Evolutionary conservation across 1,140 invertebrate genomes (phyloP).

Genomic region (Drosophila ironensis): DNA sequence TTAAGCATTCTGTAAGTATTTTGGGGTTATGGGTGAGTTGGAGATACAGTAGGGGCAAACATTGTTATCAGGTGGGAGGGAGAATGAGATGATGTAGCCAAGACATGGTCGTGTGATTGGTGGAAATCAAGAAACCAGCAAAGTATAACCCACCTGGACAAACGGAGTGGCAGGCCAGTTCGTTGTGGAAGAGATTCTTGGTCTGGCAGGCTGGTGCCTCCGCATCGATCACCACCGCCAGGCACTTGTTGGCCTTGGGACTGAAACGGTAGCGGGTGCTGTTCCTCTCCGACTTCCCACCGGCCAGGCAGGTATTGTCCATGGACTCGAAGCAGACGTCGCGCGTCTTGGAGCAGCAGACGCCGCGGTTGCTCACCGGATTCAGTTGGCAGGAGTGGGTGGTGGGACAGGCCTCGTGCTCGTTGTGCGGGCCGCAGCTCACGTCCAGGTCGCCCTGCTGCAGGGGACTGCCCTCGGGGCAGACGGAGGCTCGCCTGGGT

Average conservation of each 20-base stretch:
- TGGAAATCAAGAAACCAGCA: too few species aligned
- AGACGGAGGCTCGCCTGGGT: conserved; percentile 89
- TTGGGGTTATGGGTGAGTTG: too few species aligned
- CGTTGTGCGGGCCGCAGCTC: conserved; percentile 87
- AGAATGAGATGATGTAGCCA: too few species aligned
- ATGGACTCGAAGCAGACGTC: conserved; percentile 91
- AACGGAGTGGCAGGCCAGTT: conserved; percentile 90
- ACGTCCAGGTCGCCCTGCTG: conserved; percentile 84
- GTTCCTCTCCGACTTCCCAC: conserved; percentile 80
- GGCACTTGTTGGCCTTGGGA: conserved; percentile 88
- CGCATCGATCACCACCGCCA: conserved; percentile 86
- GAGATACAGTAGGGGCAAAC: too few species aligned
- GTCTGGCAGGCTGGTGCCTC: conserved; percentile 88
- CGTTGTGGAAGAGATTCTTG: conserved; percentile 94
- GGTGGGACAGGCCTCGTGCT: conserved; percentile 88
- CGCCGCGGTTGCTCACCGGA: conserved; percentile 89
- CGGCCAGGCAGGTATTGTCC: conserved; percentile 85
- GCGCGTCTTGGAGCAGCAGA: conserved; percentile 92
- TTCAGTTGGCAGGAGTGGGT: conserved; percentile 92
- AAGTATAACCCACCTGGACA: conserved; percentile 87
- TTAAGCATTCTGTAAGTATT: too few species aligned
- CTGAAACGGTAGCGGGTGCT: conserved; percentile 90
- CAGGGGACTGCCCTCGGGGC: conserved; percentile 86
- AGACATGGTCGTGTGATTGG: too few species aligned
- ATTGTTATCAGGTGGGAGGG: too few species aligned